phyloP scores from a whole-genome alignment of 2,113 vertebrate genomes.

The Atlantisia rogersi region DNA sequence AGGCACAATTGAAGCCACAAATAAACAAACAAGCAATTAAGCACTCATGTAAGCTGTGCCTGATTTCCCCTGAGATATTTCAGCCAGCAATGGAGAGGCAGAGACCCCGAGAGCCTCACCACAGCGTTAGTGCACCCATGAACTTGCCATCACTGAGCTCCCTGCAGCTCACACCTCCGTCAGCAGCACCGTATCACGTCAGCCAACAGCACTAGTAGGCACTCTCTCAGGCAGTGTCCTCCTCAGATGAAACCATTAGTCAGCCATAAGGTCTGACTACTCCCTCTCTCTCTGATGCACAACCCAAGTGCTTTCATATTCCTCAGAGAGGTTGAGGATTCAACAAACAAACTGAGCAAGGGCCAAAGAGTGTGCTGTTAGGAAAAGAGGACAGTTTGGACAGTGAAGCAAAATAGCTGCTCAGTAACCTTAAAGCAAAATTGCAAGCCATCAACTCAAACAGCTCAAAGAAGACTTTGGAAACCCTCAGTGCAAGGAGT shows the following conservation, averaged over 20 bases:
- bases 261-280: neutral
- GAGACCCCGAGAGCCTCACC: neutral
- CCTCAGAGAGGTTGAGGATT: conserved; percentile 74
- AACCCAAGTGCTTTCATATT: conserved; percentile 69
- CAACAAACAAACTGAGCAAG: conserved; percentile 45
- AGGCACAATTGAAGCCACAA: neutral
- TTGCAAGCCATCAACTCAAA: neutral
- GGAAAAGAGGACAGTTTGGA: conserved; percentile 70
- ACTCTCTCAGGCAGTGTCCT: neutral
- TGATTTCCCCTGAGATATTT: neutral
- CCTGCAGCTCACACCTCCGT: neutral
- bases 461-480: conserved; percentile 65
- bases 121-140: rapidly evolving
- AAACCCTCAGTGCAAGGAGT: conserved; percentile 67
- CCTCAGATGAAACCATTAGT: neutral
- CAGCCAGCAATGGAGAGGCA: neutral
- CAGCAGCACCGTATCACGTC: neutral
- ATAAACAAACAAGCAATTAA: conserved; percentile 35
- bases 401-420: conserved; percentile 71
- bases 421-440: conserved; percentile 74
- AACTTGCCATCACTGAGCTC: neutral
- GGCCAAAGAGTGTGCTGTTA: conserved; percentile 56
- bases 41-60: neutral
- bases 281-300: conserved; percentile 36
- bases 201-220: neutral